Percentiles rank a stretch among this genome's conserved stretches.
Evolutionary conservation across 64 coral and sea anemone genomes (phyloP).

Genomic region (Montipora foliosa): DNA sequence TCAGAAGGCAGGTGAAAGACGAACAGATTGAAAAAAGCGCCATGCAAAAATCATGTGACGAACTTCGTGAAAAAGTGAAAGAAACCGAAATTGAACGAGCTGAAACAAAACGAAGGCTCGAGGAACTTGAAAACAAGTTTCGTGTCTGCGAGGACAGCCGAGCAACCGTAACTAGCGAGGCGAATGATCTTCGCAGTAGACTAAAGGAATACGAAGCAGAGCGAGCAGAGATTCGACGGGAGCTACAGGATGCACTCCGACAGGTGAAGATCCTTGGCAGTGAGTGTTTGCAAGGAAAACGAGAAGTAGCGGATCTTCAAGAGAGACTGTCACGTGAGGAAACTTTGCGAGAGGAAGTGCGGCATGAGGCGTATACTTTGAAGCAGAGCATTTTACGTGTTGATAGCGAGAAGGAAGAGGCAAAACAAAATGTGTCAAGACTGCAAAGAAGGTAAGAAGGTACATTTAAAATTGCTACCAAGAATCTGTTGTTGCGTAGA

Average conservation of each 20-base stretch:
- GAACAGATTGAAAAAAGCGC: constrained; percentile 79
- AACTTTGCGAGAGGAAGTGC: constrained; percentile 54
- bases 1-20: constrained; percentile 79
- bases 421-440: constrained; percentile 66
- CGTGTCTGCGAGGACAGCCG: constrained; percentile 80
- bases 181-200: constrained; percentile 65
- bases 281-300: constrained; percentile 79
- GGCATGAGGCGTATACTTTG: constrained; percentile 77
- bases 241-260: constrained; percentile 82
- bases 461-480: not conserved
- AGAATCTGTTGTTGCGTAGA: not conserved
- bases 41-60: constrained; percentile 74
- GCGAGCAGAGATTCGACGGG: constrained; percentile 77
- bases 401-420: constrained; percentile 83
- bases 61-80: constrained; percentile 85
- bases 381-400: constrained; percentile 74
- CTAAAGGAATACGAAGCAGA: constrained; percentile 77
- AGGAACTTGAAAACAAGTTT: constrained; percentile 75
- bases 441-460: constrained; percentile 78
- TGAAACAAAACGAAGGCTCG: constrained; percentile 53
- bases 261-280: constrained; percentile 86
- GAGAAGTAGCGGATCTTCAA: constrained; percentile 74
- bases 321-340: constrained; percentile 84
- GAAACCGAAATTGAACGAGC: constrained; percentile 69
- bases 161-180: constrained; percentile 60